Percentiles rank a stretch among this genome's conserved stretches.
Conservation (phyloP, 2,888 invertebrate species). For the Dolomedes plantarius region DNA sequence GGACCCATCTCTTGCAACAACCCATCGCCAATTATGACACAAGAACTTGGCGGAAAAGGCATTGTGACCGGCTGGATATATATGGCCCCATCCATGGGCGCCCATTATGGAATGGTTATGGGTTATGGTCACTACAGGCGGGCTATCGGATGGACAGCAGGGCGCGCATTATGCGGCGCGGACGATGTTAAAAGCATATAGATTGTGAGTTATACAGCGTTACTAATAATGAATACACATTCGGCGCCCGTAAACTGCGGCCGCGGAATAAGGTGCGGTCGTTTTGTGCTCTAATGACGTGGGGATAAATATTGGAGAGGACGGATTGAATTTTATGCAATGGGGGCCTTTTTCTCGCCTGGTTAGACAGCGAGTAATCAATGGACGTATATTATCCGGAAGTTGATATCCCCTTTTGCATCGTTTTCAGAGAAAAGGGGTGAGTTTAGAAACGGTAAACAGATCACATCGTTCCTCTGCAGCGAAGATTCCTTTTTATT, state of each 20-base stretch:
- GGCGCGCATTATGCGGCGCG: conserved; percentile 42
- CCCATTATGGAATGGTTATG: conserved; percentile 64
- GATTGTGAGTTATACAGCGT: conserved; percentile 63
- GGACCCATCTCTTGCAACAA: not conserved
- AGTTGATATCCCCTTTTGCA: not conserved
- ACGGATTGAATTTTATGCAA: conserved; percentile 17
- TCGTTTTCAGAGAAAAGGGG: not conserved
- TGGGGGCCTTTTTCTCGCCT: not conserved
- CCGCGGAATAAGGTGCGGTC: conserved; percentile 2
- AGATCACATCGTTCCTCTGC: too few species aligned
- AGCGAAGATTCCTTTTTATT: too few species aligned
- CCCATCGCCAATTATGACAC: conserved; percentile 44
- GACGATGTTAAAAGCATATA: conserved; percentile 50
- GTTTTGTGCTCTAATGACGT: conserved; percentile 16
- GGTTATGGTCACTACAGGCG: conserved; percentile 66
- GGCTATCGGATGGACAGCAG: conserved; percentile 43
- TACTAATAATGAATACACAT: conserved; percentile 56
- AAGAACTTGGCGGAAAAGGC: conserved; percentile 32
- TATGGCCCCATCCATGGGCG: not conserved
- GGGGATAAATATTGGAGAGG: not conserved
- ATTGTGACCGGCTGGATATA: conserved; percentile 36
- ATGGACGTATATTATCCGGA: not conserved
- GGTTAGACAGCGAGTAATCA: not conserved
- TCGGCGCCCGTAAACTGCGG: not conserved
- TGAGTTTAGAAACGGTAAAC: too few species aligned